Conservation (phyloP, 2,797 vertebrate species). For the Eleutherodactylus coqui region DNA sequence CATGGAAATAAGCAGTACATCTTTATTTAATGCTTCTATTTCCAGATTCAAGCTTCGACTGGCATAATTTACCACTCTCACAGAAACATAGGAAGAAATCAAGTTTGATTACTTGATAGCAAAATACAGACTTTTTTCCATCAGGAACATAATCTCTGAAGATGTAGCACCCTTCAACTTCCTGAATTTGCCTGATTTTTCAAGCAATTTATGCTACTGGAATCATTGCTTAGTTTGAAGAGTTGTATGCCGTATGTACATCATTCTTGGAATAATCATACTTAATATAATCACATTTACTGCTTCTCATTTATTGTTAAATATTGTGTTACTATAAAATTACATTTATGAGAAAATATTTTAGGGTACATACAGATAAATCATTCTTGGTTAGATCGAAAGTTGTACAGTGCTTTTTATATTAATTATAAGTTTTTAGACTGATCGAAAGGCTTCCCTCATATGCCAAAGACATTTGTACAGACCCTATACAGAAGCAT, state of each 20-base stretch:
- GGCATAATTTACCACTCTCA: slow-evolving; percentile 31
- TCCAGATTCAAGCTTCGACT: slow-evolving; percentile 25
- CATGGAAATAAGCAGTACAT: background rate
- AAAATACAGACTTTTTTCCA: slow-evolving; percentile 4
- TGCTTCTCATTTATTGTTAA: background rate
- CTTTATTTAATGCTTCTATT: slow-evolving; percentile 48
- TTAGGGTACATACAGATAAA: background rate
- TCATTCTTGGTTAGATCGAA: background rate
- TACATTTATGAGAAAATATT: background rate
- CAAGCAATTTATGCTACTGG: slow-evolving; percentile 17
- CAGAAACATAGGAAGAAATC: slow-evolving; percentile 26
- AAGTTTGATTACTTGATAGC: slow-evolving; percentile 32
- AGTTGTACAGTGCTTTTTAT: background rate
- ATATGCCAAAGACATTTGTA: no score
- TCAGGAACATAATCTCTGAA: slow-evolving; percentile 16
- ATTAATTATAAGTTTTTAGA: no score
- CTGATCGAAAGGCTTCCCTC: no score
- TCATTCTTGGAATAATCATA: background rate
- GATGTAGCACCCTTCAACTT: slow-evolving; percentile 21
- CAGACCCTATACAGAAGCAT: no score
- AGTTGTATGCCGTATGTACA: background rate
- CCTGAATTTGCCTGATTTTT: slow-evolving; percentile 41
- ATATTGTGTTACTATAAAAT: background rate
- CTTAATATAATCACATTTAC: background rate
- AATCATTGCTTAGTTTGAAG: slow-evolving; percentile 15